Conservation (phyloP, 1,140 invertebrate genomes). For the Aphaenogaster ashmeadi region DNA sequence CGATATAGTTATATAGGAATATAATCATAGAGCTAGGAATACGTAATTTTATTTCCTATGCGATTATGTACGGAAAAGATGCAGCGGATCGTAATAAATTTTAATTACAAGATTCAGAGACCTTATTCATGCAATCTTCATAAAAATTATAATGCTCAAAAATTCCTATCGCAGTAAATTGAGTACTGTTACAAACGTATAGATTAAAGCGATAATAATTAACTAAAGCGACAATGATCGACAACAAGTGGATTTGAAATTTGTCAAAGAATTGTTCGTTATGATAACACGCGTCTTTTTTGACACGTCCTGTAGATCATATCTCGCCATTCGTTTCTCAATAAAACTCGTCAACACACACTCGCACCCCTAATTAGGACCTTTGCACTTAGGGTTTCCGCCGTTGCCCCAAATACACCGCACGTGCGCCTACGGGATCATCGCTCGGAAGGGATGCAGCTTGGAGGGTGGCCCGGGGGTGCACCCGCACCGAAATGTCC, state of each 20-base stretch:
- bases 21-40: neutral
- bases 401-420: constrained; percentile 14
- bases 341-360: constrained; percentile 7
- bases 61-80: neutral
- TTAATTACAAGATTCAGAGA: neutral
- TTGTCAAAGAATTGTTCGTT: neutral
- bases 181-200: neutral
- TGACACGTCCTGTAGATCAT: neutral
- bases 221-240: neutral
- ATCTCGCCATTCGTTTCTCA: neutral
- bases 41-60: neutral
- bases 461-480: constrained; percentile 45
- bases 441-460: constrained; percentile 13
- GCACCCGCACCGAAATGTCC: constrained; percentile 58
- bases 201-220: neutral
- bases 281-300: neutral
- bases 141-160: neutral
- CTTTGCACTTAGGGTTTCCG: neutral
- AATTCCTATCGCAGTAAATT: neutral
- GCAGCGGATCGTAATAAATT: neutral
- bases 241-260: neutral
- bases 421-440: constrained; percentile 55
- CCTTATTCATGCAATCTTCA: neutral
- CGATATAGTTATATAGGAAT: neutral
- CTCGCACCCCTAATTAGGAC: constrained; percentile 41